phyloP scores from a whole-genome alignment of 2,113 vertebrate genomes.

The Cairina moschata region DNA sequence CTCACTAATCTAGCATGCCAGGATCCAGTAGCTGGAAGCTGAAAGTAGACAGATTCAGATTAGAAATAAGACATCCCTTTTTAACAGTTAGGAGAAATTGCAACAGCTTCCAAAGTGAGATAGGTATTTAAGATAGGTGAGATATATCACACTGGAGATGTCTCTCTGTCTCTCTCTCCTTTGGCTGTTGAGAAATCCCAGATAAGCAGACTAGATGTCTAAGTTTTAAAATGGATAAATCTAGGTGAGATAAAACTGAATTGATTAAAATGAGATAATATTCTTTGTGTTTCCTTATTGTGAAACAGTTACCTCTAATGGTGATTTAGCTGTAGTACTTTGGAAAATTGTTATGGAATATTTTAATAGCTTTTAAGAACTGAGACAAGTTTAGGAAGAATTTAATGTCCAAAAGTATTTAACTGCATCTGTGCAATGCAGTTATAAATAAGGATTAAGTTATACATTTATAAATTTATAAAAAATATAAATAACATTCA shows the following conservation, averaged over 20 bases:
- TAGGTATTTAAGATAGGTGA: conserved; percentile 26
- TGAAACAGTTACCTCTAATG: background rate
- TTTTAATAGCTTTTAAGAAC: background rate
- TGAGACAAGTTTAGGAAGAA: background rate
- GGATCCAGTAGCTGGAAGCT: conserved; percentile 3
- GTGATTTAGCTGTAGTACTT: background rate
- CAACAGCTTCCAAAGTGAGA: conserved; percentile 27
- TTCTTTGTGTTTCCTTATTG: background rate
- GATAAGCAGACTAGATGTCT: background rate
- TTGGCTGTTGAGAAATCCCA: background rate
- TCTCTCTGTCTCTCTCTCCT: background rate
- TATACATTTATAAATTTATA: too few species aligned
- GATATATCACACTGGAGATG: background rate
- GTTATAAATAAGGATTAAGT: background rate
- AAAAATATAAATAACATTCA: background rate
- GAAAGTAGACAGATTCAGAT: conserved; percentile 41
- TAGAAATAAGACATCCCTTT: conserved; percentile 39
- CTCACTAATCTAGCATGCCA: conserved; percentile 48
- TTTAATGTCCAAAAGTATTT: background rate
- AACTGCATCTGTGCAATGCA: background rate
- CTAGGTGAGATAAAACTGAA: background rate
- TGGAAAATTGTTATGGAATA: background rate
- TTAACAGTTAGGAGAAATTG: conserved; percentile 31
- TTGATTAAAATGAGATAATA: background rate
- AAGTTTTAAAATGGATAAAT: background rate